Percentiles rank a stretch among this genome's conserved stretches.
These are phyloP conservation scores for Elysia crispata DNA, from an alignment of 2,888 invertebrate species.

Conservation along the genomic window DNA sequence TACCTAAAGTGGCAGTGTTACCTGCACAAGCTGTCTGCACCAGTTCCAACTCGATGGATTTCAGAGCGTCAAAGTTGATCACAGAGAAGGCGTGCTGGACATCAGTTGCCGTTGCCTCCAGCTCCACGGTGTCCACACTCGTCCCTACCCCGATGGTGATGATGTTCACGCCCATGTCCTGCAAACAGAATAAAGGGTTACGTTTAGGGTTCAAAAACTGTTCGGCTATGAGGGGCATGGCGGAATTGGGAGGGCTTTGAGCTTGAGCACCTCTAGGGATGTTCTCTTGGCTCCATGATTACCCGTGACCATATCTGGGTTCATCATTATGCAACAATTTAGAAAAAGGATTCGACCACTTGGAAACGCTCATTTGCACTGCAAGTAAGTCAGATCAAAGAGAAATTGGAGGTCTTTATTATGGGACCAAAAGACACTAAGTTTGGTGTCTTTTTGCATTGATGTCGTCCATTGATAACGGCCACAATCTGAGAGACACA, in stretches of 20 bases:
- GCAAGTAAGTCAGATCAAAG: no score
- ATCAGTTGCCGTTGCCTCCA: conserved; percentile 58
- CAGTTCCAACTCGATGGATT: conserved; percentile 57
- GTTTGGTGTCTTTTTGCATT: no score
- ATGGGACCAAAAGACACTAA: no score
- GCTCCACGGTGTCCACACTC: conserved; percentile 54
- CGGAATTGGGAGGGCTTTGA: neutral
- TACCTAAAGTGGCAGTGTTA: neutral
- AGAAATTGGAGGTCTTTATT: no score
- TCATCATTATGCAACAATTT: no score
- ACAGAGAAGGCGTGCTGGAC: conserved; percentile 58
- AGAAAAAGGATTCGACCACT: no score
- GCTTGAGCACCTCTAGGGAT: no score
- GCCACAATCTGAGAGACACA: no score
- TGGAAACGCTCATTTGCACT: no score
- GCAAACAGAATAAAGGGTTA: neutral
- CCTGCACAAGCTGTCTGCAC: conserved; percentile 33
- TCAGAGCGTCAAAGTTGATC: conserved; percentile 57
- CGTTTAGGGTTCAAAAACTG: neutral
- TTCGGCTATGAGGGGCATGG: neutral
- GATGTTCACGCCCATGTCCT: conserved; percentile 16
- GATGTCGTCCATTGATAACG: no score
- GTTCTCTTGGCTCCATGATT: no score
- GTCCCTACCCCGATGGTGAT: conserved; percentile 44
- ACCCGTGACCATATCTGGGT: no score